These are phyloP conservation scores for Dunckerocampus dactyliophorus DNA, from an alignment of 2,113 vertebrate genomes.

Conservation along the genomic window DNA sequence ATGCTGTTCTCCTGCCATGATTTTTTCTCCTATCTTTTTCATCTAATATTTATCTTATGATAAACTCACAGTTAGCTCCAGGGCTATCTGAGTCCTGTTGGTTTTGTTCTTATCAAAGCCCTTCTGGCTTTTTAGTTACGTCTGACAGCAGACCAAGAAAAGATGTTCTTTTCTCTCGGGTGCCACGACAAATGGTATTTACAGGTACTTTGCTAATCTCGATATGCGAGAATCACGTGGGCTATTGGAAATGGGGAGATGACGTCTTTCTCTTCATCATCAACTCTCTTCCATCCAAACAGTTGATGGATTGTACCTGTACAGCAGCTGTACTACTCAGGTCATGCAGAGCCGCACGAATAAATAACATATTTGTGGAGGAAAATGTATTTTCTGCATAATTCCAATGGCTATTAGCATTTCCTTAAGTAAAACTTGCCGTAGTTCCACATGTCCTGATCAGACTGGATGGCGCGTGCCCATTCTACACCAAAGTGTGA, in stretches of 20 bases:
- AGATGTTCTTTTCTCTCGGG: conserved; percentile 28
- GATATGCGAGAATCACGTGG: neutral
- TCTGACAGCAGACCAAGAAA: conserved; percentile 41
- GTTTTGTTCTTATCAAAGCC: conserved; percentile 48
- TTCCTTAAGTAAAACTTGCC: too few species aligned
- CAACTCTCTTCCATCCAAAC: neutral
- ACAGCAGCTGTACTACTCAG: too few species aligned
- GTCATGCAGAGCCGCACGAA: neutral
- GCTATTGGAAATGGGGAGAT: neutral
- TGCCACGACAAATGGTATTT: conserved; percentile 26
- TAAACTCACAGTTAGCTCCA: conserved; percentile 55
- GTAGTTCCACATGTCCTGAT: too few species aligned
- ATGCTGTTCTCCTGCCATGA: conserved; percentile 52
- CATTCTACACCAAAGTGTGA: too few species aligned
- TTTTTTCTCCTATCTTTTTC: conserved; percentile 52
- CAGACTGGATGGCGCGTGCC: too few species aligned
- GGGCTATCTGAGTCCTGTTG: conserved; percentile 47
- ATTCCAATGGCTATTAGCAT: too few species aligned
- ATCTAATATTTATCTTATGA: conserved; percentile 59
- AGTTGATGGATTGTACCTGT: neutral
- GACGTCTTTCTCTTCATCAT: conserved; percentile 1
- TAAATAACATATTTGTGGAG: too few species aligned
- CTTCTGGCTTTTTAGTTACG: conserved; percentile 54
- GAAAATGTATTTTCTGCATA: too few species aligned
- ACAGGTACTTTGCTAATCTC: conserved; percentile 19